These are phyloP conservation scores for Macropodus opercularis DNA, from an alignment of 2,797 vertebrate species.

Conservation along the genomic window DNA sequence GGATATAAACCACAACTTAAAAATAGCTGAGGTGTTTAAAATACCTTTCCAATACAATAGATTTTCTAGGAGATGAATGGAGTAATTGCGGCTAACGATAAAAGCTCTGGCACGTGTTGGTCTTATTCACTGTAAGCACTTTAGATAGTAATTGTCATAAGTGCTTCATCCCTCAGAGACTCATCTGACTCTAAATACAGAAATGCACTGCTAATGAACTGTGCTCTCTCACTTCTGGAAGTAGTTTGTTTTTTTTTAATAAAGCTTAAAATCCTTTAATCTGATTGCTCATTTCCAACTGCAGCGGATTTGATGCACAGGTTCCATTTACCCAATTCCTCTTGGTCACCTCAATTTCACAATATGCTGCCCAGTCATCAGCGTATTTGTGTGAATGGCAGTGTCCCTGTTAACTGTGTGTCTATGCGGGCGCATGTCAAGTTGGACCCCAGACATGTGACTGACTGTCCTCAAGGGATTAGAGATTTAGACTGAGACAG, in stretches of 20 bases:
- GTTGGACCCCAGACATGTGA: constrained; percentile 53
- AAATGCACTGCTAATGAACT: constrained; percentile 11
- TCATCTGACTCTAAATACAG: constrained; percentile 21
- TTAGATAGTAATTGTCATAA: constrained; percentile 20
- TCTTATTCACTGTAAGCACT: constrained; percentile 11
- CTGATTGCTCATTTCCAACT: neutral
- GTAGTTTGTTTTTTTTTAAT: constrained; percentile 5
- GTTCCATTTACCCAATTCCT: neutral
- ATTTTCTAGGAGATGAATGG: no score
- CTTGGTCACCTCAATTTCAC: no score
- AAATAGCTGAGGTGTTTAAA: no score
- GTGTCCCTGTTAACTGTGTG: no score
- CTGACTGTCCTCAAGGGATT: constrained; percentile 44
- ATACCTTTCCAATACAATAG: no score
- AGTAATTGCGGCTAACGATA: no score
- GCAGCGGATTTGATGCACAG: constrained; percentile 16
- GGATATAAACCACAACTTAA: no score
- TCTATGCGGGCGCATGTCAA: neutral
- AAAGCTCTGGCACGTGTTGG: neutral
- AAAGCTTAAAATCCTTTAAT: constrained; percentile 25
- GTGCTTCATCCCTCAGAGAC: constrained; percentile 14
- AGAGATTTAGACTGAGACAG: constrained; percentile 66
- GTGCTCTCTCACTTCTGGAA: constrained; percentile 31
- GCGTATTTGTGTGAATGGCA: no score
- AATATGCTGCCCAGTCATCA: no score